phyloP scores from a whole-genome alignment of 2,888 invertebrate genomes.

The Villa cingulata region DNA sequence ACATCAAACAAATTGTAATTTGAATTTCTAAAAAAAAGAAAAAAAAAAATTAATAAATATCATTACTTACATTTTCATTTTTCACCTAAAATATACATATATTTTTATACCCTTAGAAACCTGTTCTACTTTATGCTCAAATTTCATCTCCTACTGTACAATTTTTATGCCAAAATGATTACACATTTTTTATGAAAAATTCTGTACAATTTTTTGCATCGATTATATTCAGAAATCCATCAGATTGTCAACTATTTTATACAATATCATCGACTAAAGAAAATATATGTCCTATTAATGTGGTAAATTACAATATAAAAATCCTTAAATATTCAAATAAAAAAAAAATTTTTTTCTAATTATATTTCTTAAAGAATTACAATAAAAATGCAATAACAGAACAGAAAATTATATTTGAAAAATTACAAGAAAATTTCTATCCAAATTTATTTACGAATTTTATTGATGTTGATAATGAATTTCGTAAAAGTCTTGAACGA shows the following conservation, averaged over 20 bases:
- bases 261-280: slow-evolving; percentile 5
- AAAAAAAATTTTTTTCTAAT: neutral
- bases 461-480: slow-evolving; percentile 6
- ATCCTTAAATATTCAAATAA: too few relatives aligned
- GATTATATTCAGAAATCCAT: slow-evolving; percentile 7
- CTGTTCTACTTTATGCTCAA: neutral
- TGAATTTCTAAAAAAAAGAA: too few relatives aligned
- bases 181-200: neutral
- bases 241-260: slow-evolving; percentile 2
- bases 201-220: slow-evolving; percentile 1
- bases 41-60: neutral
- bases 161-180: neutral
- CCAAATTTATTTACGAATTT: neutral
- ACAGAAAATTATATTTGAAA: neutral
- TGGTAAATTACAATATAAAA: neutral
- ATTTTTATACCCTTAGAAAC: slow-evolving; percentile 1
- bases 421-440: neutral
- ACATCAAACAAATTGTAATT: neutral
- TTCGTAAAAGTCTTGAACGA: neutral
- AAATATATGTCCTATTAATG: neutral
- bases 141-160: slow-evolving; percentile 2
- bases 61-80: neutral
- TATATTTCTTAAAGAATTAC: neutral
- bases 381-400: neutral
- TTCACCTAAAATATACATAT: neutral